Conservation (phyloP, 2,888 invertebrate genomes). For the Notodonta dromedarius region DNA sequence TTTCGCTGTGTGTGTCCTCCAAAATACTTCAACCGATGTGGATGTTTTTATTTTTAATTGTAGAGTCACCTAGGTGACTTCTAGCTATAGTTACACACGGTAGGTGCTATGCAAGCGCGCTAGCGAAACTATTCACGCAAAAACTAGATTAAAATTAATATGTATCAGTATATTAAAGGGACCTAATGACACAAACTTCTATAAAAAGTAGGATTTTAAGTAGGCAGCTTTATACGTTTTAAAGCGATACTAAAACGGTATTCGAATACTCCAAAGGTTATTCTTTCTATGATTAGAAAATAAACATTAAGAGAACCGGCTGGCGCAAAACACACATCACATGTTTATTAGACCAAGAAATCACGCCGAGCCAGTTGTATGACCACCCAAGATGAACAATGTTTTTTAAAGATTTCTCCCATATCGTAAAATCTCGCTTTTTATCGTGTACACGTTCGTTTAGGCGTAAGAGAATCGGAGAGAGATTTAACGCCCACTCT, state of each 20-base stretch:
- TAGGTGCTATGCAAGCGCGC: too few relatives aligned
- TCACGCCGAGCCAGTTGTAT: constrained; percentile 60
- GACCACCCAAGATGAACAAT: constrained; percentile 82
- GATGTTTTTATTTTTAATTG: too few relatives aligned
- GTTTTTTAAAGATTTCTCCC: constrained; percentile 66
- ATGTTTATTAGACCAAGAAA: constrained; percentile 73
- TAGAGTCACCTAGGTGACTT: too few relatives aligned
- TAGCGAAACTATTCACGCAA: too few relatives aligned
- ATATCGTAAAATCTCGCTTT: constrained; percentile 81
- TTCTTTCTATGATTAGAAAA: constrained; percentile 65
- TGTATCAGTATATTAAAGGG: too few relatives aligned
- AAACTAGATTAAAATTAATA: too few relatives aligned
- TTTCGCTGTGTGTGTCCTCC: too few relatives aligned
- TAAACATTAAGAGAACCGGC: constrained; percentile 63
- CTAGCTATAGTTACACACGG: too few relatives aligned
- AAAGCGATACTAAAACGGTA: constrained; percentile 34
- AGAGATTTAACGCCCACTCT: constrained; percentile 75
- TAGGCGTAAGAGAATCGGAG: constrained; percentile 63
- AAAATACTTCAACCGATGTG: too few relatives aligned
- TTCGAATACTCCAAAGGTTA: constrained; percentile 45
- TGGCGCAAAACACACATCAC: constrained; percentile 65
- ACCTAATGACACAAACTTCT: too few relatives aligned
- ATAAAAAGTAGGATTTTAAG: constrained; percentile 20
- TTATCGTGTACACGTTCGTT: constrained; percentile 69
- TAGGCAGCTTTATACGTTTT: constrained; percentile 25